These are phyloP conservation scores for Ibycter americanus DNA, from an alignment of 2,797 vertebrate species.

Conservation along the genomic window DNA sequence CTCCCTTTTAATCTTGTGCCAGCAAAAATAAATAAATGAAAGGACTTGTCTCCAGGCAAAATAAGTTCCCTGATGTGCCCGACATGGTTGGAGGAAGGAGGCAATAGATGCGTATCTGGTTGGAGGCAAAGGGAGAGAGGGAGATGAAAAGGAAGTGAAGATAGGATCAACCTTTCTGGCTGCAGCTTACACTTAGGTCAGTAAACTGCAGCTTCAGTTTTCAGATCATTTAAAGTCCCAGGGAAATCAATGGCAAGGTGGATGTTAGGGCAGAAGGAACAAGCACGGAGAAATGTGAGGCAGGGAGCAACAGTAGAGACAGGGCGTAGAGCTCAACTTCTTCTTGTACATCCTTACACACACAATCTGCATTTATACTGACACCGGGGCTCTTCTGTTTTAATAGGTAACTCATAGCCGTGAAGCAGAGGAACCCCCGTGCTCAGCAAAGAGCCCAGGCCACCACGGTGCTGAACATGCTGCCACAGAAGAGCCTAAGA, in stretches of 20 bases:
- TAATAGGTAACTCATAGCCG: not conserved
- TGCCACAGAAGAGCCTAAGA: not conserved
- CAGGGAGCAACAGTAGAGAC: not conserved
- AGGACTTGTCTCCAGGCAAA: conserved; percentile 21
- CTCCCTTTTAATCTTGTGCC: conserved; percentile 10
- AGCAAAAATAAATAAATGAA: conserved; percentile 44
- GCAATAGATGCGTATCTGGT: not conserved
- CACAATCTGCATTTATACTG: not conserved
- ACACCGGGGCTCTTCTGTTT: not conserved
- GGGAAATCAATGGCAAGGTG: not conserved
- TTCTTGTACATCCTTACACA: not conserved
- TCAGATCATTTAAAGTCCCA: not conserved
- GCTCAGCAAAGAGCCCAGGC: not conserved
- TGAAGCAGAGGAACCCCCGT: not conserved
- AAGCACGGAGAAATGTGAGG: not conserved
- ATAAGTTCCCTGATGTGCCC: not conserved
- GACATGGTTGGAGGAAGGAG: not conserved
- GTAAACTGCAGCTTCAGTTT: not conserved
- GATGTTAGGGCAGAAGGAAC: not conserved
- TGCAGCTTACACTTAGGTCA: not conserved
- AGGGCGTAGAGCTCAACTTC: rapidly evolving
- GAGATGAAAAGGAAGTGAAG: not conserved
- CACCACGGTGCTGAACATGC: not conserved
- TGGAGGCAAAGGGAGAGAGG: not conserved
- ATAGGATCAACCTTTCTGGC: not conserved